phyloP scores from a whole-genome alignment of 2,888 invertebrate species.

The Cactoblastis cactorum region DNA sequence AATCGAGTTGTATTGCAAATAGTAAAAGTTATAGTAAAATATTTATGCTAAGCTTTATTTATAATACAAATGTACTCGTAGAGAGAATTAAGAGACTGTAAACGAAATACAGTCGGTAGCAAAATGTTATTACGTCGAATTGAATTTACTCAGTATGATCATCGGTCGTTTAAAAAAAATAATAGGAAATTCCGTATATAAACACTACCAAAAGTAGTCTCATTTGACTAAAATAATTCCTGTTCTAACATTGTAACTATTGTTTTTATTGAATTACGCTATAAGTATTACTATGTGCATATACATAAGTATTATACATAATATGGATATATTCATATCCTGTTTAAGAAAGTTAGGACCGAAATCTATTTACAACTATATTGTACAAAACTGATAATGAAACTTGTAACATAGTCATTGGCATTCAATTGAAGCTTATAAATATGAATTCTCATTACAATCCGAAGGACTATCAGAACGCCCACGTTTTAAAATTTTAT shows the following conservation, averaged over 20 bases:
- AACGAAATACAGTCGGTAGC: neutral
- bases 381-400: neutral
- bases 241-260: no score
- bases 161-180: no score
- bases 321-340: no score
- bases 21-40: conserved; percentile 27
- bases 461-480: conserved; percentile 25
- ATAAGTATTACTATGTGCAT: no score
- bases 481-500: conserved; percentile 30
- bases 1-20: conserved; percentile 22
- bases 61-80: conserved; percentile 31
- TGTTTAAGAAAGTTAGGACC: neutral
- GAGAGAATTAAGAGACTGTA: no score
- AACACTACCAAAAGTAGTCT: no score
- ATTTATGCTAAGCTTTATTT: conserved; percentile 33
- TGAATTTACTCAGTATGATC: no score
- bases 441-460: conserved; percentile 24
- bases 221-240: no score
- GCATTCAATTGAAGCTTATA: neutral
- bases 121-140: no score
- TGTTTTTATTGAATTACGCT: no score
- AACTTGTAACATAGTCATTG: neutral
- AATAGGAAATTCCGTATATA: no score
- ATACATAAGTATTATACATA: no score
- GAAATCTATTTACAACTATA: neutral